Evolutionary conservation across 2,888 invertebrate genomes (phyloP), one percentile per base, ranked within the genome.

Genomic region (Alentia gelatinosa): DNA sequence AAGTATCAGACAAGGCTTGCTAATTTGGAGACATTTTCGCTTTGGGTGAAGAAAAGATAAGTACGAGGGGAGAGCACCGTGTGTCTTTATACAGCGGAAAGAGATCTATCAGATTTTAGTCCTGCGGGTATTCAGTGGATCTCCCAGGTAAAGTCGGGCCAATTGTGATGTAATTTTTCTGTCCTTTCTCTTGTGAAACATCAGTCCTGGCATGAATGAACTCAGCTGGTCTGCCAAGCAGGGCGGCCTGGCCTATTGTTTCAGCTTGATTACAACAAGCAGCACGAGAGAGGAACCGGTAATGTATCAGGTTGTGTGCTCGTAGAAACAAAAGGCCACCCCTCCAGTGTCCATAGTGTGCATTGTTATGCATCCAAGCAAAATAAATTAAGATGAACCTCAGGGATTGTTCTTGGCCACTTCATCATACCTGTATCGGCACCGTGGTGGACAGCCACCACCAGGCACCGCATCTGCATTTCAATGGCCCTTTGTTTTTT

Each of bases 401-500:
- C n/a, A n/a, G 79, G 79, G 79, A 79, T 79, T 79, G 79, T 79
- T 79, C 79, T 39, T 39, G 12, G n/a, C 79, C 79, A 23, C 39
- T 79, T 79, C 79, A 79, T 79, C 79, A 79, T 79, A 79, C 79
- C 79, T 79, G 79, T 79, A 37, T 39, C 37, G 12, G 79, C 37
- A 19, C 15, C 23, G 0, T 23, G 4, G 37, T 79, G 37, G 79
- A 79, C 79, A 79, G 37, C 35, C 79, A 79, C 79, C 79, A 39
- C 35, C n/a, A 19, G n/a, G 9, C 39, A 19, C 79, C 37, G 12
- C 23, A 79, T 79, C 79, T 79, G 79, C 79, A 79, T 79, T 79
- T 79, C 79, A 79, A 79, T 79, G 79, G 37, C 79, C 79, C 39
- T 79, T 79, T 79, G 39, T 79, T 74, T 79, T 63, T 79, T 79